Base-by-base conservation (phyloP, 2,888 invertebrate genomes). In the Azorinus chamasolen region DNA sequence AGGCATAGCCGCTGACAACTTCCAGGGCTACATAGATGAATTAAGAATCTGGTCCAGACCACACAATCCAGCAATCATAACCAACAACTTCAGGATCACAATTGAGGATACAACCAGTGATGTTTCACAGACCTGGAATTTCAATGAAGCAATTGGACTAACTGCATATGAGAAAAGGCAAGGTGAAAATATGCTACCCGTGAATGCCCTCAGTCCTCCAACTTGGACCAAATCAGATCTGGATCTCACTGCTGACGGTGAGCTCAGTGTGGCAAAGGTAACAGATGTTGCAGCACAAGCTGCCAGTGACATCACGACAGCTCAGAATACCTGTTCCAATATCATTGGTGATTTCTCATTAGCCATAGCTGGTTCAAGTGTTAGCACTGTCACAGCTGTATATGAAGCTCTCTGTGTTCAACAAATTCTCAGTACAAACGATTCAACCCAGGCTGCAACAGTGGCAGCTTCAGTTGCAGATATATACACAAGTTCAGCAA, bases 1-100 rank as follows among this genome's bases (percentile, higher is more conserved):
- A 18, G 51, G 72, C 14, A 41, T 62, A 0, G 39, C 75, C 20
- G 72, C 78, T 8, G 79, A 81, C 16, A 68, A 68, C 37, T 87
- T 84, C 46, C 37, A 16, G 22, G 87, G 87, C 0, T 75, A 78
- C 22, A 76, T 88, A 24, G 87, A 88, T 68, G 87, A 88, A 63
- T 66, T 88, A 3, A 76, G 87, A 27, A 69, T 88, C 18, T 88
- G 88, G 88, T 75, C 76, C 8, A 54, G 87, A 24, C 84, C 84
- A 12, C 79, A 83, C 46, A 88, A 83, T 37, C 87, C 87, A 45
- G 69, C 83, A 1, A 69, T 88, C n/a, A 72, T 85, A 8, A 66
- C 68, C 1, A 57, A 59, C 25, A 85, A 84, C 54, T 86, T 85
- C 79, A 70, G 77, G 46, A 59, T 87, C 8, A 39, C 54, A 6